Evolutionary conservation across 2,113 vertebrate species (phyloP), one percentile per base, ranked within the genome.

Genomic region (Myiopsitta monachus): DNA sequence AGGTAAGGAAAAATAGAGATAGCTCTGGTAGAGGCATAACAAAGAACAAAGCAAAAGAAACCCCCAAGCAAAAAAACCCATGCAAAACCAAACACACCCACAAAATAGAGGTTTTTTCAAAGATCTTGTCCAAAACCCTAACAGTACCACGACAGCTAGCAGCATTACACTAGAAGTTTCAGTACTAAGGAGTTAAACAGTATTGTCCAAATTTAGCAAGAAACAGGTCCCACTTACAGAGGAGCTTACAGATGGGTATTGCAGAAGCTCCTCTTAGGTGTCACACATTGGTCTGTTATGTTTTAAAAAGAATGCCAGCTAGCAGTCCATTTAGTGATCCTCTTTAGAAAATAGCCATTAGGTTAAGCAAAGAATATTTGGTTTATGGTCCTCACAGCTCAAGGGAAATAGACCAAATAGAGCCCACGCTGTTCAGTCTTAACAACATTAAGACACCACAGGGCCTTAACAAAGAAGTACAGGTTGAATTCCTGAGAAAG

Each of bases 61-160:
- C 2, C 3, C 8, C 4, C 3, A 41, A 55, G 38, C 13, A 11
- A 59, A 21, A 46, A 27, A n/a, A 22, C 0, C 0, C 5, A 43
- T 0, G 1, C 26, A 82, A 82, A 49, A 8, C 6, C 14, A 54
- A 81, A 36, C 9, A 1, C 3, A n/a, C 27, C 13, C 1, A 43
- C 5, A n/a, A 5, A 31, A n/a, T 9, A 21, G 15, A 83, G 33
- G 5, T 24, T 88, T 83, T 14, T 76, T 73, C 39, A 52, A 83
- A 73, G 23, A 47, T 12, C 36, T 59, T 51, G 10, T 28, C 19
- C 31, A 30, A 66, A 87, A 62, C 4, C 44, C 30, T 57, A 46
- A 26, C 9, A 51, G 22, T 24, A 31, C 11, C 18, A 27, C n/a
- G 21, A 77, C 11, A 55, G 12, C 11, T 66, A 69, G 51, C 21